Evolutionary conservation across 1,140 invertebrate genomes (phyloP), one percentile per base, ranked within the genome.

Genomic region (Solenopsis fugax): DNA sequence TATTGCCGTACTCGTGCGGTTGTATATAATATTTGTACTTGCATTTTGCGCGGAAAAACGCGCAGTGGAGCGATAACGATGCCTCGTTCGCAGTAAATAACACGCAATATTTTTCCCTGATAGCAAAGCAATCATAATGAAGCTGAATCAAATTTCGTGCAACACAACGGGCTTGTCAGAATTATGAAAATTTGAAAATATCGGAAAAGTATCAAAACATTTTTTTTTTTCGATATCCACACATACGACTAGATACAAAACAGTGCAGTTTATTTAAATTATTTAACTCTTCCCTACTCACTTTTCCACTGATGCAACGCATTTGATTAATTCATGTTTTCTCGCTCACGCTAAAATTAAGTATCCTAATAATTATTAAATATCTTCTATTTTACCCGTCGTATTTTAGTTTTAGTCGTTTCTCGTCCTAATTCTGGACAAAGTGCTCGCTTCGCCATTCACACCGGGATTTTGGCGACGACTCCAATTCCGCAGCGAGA

Each of bases 1-100:
- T 41, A 84, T 41, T 60, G n/a, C 13, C n/a, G n/a, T 29, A 37
- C n/a, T 60, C 69, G 13, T 37, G 41, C 34, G 24, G 24, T 58
- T 60, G 24, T 50, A 72, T 72, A 82, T 82, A 56, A 60, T 82
- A 84, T 84, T 73, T 84, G 54, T 48, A 73, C 29, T 75, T 71
- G 54, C n/a, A 37, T 34, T 52, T 13, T 58, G 41, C 18, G 29
- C 12, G 41, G 60, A 37, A 29, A 29, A 45, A 41, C 56, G 41
- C 69, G 41, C 45, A 4, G 29, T 13, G 41, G 29, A 13, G 56
- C 69, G 69, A 62, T 50, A 84, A 84, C 29, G 67, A 60, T 29
- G 50, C 52, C 21, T 34, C n/a, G 29, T 6, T 37, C 80, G 45
- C 41, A 18, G 2, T 62, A 73, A 60, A 84, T 60, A 29, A 60